A percentile compares a stretch with the other conserved stretches of the same genome.
These are phyloP conservation scores for Drosophila paranaensis DNA, from an alignment of 2,888 invertebrate genomes.

Conservation along the genomic window DNA sequence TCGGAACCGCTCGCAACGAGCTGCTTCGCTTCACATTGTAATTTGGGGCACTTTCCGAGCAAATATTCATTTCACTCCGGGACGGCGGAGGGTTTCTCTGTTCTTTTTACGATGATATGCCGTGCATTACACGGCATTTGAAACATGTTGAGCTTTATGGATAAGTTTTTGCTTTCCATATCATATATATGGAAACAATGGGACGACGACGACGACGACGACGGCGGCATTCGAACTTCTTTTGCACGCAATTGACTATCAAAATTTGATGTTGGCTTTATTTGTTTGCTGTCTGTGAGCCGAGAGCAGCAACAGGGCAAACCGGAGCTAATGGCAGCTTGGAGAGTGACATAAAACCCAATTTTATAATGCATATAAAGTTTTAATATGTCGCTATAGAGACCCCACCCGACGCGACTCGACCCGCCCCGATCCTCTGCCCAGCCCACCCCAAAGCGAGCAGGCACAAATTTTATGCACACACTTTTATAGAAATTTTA, in stretches of 20 bases:
- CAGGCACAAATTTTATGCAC: constrained; percentile 56
- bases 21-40: constrained; percentile 46
- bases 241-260: constrained; percentile 73
- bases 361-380: constrained; percentile 78
- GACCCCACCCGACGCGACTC: not conserved
- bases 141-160: constrained; percentile 65
- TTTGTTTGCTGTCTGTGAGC: constrained; percentile 34
- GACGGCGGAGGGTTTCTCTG: constrained; percentile 1
- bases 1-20: constrained; percentile 7
- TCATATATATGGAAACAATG: constrained; percentile 38
- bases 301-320: constrained; percentile 21
- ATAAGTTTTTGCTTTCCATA: constrained; percentile 19
- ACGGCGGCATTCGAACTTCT: constrained; percentile 53
- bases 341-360: constrained; percentile 74
- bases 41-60: constrained; percentile 54
- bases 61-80: constrained; percentile 66
- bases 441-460: constrained; percentile 7
- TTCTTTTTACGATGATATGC: constrained; percentile 62
- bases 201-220: constrained; percentile 10
- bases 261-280: constrained; percentile 64
- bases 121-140: constrained; percentile 67
- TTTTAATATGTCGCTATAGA: constrained; percentile 59
- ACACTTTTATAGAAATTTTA: constrained; percentile 73
- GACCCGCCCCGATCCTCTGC: not conserved
- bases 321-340: constrained; percentile 62